Percentiles rank a stretch among this genome's conserved stretches.
phyloP scores from a whole-genome alignment of 1,140 invertebrate genomes.

The Drosophila sechellia region DNA sequence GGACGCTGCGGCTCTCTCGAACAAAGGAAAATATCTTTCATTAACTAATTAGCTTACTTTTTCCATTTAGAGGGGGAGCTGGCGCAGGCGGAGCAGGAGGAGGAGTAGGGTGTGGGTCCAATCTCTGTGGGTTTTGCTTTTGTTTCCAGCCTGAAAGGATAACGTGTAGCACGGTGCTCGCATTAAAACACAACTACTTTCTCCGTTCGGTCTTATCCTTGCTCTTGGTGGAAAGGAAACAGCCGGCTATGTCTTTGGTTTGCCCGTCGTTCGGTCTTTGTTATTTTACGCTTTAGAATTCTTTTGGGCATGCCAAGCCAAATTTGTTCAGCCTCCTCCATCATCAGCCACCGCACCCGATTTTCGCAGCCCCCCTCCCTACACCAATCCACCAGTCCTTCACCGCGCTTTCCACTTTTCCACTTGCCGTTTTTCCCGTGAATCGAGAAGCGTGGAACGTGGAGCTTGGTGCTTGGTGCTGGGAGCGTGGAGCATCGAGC shows the following conservation, averaged over 20 bases:
- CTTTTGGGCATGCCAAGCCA: conserved; percentile 73
- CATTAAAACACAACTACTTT: conserved; percentile 75
- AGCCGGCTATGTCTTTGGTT: neutral
- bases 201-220: conserved; percentile 16
- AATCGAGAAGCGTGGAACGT: too few species aligned
- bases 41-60: conserved; percentile 83
- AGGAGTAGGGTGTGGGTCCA: neutral
- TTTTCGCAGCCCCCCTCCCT: neutral
- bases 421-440: neutral
- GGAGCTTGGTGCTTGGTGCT: neutral
- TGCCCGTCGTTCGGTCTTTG: conserved; percentile 64
- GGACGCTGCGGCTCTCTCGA: conserved; percentile 44
- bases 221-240: conserved; percentile 31
- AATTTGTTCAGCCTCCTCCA: conserved; percentile 71
- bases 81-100: neutral
- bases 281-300: conserved; percentile 82
- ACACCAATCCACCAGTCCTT: neutral
- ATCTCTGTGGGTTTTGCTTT: conserved; percentile 66
- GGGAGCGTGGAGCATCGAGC: conserved; percentile 6
- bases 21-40: conserved; percentile 81
- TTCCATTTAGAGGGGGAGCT: conserved; percentile 38
- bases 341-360: conserved; percentile 11
- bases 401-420: neutral
- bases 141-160: conserved; percentile 66
- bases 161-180: conserved; percentile 61